These are phyloP conservation scores for Amphiprion percula DNA, from an alignment of 2,113 vertebrate species.

Conservation along the genomic window DNA sequence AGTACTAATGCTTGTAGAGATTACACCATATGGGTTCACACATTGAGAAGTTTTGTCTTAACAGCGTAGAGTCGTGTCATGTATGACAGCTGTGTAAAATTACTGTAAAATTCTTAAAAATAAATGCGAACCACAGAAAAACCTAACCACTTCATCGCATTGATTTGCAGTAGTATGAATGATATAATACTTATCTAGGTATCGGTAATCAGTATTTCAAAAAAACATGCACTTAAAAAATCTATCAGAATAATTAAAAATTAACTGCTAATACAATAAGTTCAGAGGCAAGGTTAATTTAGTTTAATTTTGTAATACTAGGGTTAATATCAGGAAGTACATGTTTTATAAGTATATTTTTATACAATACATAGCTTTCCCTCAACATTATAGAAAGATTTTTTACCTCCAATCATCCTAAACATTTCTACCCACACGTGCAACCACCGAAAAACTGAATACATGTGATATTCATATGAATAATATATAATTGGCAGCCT, in stretches of 20 bases:
- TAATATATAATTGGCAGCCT: constrained; percentile 69
- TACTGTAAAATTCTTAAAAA: background rate
- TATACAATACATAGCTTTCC: background rate
- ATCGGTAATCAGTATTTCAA: too few species aligned
- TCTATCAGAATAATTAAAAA: too few species aligned
- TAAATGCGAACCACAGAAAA: background rate
- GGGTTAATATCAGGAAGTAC: background rate
- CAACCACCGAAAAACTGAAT: constrained; percentile 41
- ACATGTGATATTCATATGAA: constrained; percentile 75
- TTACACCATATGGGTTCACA: constrained; percentile 58
- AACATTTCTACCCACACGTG: constrained; percentile 22
- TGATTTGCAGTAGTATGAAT: background rate
- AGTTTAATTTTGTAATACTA: background rate
- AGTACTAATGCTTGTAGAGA: constrained; percentile 84
- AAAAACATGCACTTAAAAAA: too few species aligned
- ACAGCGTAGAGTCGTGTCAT: constrained; percentile 4
- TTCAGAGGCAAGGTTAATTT: background rate
- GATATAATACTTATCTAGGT: background rate
- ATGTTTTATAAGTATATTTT: background rate
- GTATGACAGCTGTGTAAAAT: constrained; percentile 9
- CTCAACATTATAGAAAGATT: background rate
- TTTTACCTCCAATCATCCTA: background rate
- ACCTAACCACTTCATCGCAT: background rate
- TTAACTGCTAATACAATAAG: too few species aligned
- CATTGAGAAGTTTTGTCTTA: constrained; percentile 39